phyloP scores from a whole-genome alignment of 2,797 vertebrate genomes.

The Simalia tracyae region DNA sequence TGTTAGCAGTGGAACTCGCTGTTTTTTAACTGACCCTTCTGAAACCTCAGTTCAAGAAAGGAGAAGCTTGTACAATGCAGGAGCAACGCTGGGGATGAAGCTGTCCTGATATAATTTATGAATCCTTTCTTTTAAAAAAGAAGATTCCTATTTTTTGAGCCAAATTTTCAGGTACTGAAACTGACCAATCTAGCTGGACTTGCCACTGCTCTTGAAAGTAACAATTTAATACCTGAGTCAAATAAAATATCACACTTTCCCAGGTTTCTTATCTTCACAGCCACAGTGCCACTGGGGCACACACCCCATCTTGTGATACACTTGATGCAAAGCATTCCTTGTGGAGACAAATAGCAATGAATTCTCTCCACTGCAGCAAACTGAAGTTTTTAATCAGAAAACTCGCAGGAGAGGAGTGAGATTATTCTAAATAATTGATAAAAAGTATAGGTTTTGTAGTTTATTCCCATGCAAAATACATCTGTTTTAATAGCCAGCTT shows the following conservation, averaged over 20 bases:
- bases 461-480: conserved; percentile 8
- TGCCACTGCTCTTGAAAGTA: neutral
- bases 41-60: conserved; percentile 9
- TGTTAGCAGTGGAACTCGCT: conserved; percentile 18
- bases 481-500: neutral
- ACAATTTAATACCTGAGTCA: neutral
- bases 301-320: neutral
- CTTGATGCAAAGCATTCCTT: neutral
- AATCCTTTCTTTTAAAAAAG: neutral
- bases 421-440: conserved; percentile 31
- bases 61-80: neutral
- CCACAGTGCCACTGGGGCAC: rapidly evolving
- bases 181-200: neutral
- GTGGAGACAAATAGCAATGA: conserved; percentile 7
- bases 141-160: neutral
- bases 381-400: conserved; percentile 63
- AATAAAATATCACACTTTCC: neutral
- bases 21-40: conserved; percentile 18
- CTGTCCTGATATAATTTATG: neutral
- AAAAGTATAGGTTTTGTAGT: conserved; percentile 1
- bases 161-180: neutral
- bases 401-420: conserved; percentile 48
- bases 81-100: neutral
- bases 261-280: neutral
- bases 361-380: neutral